A percentile compares a stretch with the other conserved stretches of the same genome.
Conservation (phyloP, 2,113 vertebrate species). For the Semicossyphus pulcher region DNA sequence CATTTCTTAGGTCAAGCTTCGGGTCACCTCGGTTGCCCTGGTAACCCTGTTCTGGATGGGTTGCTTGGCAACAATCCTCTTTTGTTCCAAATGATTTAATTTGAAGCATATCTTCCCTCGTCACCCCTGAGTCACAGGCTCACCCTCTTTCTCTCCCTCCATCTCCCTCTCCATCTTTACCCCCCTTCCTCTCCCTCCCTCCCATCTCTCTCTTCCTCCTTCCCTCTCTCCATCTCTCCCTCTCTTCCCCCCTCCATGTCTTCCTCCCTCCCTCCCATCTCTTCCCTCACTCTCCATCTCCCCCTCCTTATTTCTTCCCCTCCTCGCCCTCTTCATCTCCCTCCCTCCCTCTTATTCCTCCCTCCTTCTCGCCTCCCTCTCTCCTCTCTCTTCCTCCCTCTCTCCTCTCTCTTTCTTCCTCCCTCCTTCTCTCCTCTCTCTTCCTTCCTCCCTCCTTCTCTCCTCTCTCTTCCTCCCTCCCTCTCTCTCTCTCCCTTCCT, state of each 20-base stretch:
- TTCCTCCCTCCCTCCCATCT: no score
- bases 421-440: no score
- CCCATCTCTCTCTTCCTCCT: constrained; percentile 9
- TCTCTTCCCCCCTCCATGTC: no score
- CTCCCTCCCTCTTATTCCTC: no score
- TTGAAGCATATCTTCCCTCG: constrained; percentile 75
- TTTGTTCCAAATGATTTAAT: constrained; percentile 85
- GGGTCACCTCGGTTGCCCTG: constrained; percentile 81
- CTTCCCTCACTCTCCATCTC: no score
- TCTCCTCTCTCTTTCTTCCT: no score
- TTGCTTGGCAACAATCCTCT: constrained; percentile 84
- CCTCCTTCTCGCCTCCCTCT: no score
- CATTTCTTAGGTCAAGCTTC: constrained; percentile 81
- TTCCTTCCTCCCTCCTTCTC: no score
- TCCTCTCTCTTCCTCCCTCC: no score
- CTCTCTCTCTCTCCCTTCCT: constrained; percentile 20
- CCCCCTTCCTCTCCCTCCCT: not conserved
- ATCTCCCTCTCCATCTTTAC: not conserved
- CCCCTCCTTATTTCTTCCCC: no score
- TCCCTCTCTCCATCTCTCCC: not conserved
- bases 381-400: no score
- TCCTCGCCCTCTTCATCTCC: no score
- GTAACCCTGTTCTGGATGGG: constrained; percentile 77
- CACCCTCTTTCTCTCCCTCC: constrained; percentile 14
- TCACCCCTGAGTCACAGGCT: constrained; percentile 61